These are phyloP conservation scores for Dipodomys ordii DNA, from an alignment of 2,113 vertebrate genomes.

Conservation along the genomic window DNA sequence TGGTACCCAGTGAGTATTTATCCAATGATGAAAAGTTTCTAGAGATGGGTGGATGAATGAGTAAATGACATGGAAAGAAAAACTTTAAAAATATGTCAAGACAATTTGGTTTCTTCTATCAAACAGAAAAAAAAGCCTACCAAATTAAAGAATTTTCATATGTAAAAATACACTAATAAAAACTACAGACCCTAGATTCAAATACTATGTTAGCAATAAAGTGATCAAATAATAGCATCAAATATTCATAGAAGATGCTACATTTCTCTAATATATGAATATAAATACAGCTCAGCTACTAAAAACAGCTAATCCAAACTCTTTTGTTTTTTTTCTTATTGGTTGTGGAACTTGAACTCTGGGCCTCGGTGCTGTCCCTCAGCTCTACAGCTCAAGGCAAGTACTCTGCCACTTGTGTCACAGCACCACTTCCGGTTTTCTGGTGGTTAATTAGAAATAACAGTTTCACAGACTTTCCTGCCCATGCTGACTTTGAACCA, in stretches of 20 bases:
- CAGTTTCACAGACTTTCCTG: too few relatives aligned
- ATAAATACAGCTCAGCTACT: background rate
- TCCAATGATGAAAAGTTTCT: background rate
- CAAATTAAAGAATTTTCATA: background rate
- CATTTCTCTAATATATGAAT: conserved; percentile 13
- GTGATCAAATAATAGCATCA: background rate
- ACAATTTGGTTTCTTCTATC: background rate
- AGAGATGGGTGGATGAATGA: background rate
- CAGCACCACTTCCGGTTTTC: too few relatives aligned
- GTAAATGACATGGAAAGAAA: background rate
- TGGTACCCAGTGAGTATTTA: background rate
- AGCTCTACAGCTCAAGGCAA: too few relatives aligned
- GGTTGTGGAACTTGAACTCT: too few relatives aligned
- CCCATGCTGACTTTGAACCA: too few relatives aligned
- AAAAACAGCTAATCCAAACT: background rate
- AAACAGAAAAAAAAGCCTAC: background rate
- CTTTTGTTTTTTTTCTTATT: background rate
- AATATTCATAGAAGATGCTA: conserved; percentile 3
- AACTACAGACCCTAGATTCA: background rate
- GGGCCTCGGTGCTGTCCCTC: too few relatives aligned
- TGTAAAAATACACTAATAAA: background rate
- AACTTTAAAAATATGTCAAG: background rate
- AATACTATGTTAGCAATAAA: conserved; percentile 13
- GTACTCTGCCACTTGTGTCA: too few relatives aligned
- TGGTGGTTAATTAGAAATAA: too few relatives aligned